phyloP scores from a whole-genome alignment of 2,888 invertebrate species.

The Phortica okadai region DNA sequence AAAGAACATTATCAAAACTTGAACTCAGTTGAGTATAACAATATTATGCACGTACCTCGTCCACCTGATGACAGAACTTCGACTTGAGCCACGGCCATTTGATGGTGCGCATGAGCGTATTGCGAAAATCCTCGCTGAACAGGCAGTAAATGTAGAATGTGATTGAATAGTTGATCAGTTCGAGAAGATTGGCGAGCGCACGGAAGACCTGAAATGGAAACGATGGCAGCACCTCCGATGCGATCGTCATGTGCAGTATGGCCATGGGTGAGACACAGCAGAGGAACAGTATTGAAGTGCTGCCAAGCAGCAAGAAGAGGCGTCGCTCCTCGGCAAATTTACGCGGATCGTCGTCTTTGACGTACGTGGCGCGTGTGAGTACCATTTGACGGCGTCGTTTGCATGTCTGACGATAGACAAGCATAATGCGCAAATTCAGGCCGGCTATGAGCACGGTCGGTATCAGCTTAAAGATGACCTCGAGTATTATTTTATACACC shows the following conservation, averaged over 20 bases:
- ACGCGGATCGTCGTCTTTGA: slow-evolving; percentile 81
- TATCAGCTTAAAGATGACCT: slow-evolving; percentile 82
- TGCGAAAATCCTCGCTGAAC: slow-evolving; percentile 86
- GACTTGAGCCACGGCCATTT: slow-evolving; percentile 78
- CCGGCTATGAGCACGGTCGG: slow-evolving; percentile 83
- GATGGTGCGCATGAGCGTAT: slow-evolving; percentile 82
- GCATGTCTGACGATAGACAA: slow-evolving; percentile 82
- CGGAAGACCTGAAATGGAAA: slow-evolving; percentile 84
- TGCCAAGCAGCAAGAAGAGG: slow-evolving; percentile 81
- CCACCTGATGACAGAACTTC: slow-evolving; percentile 69
- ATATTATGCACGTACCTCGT: slow-evolving; percentile 67
- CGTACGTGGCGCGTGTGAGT: slow-evolving; percentile 77
- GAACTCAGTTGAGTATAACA: slow-evolving; percentile 24
- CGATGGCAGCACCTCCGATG: slow-evolving; percentile 80
- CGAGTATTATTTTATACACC: slow-evolving; percentile 81
- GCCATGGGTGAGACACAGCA: slow-evolving; percentile 85
- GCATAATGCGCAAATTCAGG: slow-evolving; percentile 82
- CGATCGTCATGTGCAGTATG: slow-evolving; percentile 82
- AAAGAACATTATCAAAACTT: slow-evolving; percentile 3
- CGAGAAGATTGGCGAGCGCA: slow-evolving; percentile 84
- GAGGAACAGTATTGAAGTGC: slow-evolving; percentile 82
- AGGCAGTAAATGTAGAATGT: slow-evolving; percentile 88
- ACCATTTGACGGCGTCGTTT: slow-evolving; percentile 82
- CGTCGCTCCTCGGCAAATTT: slow-evolving; percentile 84
- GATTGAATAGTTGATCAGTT: slow-evolving; percentile 86